Percentiles rank a stretch among this genome's conserved stretches.
These are phyloP conservation scores for Montifringilla adamsi DNA, from an alignment of 2,113 vertebrate species.

Conservation along the genomic window DNA sequence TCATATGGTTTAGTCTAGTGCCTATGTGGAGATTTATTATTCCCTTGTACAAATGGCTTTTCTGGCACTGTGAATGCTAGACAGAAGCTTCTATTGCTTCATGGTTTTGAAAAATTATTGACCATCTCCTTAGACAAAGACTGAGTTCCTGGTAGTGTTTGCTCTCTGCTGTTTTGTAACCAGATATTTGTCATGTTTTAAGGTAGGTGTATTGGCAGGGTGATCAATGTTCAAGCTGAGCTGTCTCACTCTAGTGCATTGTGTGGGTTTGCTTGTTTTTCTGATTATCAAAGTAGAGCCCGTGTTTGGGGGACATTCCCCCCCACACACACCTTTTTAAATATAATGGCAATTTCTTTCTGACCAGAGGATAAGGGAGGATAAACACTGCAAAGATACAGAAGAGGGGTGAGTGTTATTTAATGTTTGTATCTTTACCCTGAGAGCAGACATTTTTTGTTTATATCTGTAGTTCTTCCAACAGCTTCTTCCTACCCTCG, in stretches of 20 bases:
- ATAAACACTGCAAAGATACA: background rate
- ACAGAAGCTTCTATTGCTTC: background rate
- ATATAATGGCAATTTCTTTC: background rate
- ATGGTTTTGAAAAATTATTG: background rate
- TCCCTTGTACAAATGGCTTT: background rate
- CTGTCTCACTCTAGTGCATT: background rate
- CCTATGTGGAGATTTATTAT: background rate
- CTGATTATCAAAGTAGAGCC: background rate
- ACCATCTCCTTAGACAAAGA: background rate
- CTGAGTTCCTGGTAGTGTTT: background rate
- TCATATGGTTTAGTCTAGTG: background rate
- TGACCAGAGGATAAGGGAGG: background rate
- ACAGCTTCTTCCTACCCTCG: background rate
- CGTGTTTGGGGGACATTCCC: accelerated
- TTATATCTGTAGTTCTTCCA: background rate
- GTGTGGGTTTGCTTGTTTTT: background rate
- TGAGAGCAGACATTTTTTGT: background rate
- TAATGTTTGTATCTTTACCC: background rate
- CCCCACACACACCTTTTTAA: accelerated
- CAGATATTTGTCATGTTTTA: background rate
- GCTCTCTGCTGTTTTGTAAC: background rate
- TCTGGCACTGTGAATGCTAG: background rate
- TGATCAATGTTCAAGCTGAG: background rate
- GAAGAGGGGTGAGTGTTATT: accelerated
- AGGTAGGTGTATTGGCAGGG: background rate